A percentile compares a stretch with the other conserved stretches of the same genome.
These are phyloP conservation scores for Xestia sexstrigata DNA, from an alignment of 2,888 invertebrate genomes.

Conservation along the genomic window DNA sequence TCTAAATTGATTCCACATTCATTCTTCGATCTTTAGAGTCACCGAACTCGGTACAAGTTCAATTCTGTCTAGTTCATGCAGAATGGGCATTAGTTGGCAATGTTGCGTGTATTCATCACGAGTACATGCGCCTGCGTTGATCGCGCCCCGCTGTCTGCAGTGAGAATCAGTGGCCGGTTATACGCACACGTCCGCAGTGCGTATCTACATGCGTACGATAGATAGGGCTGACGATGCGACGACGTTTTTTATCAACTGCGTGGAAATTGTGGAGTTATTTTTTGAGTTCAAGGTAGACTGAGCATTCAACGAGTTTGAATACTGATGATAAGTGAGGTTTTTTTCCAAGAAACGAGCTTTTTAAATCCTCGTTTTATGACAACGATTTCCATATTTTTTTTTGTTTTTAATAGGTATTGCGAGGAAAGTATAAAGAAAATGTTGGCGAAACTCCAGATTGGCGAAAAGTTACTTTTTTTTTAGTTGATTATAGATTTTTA, in stretches of 20 bases:
- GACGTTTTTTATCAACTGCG: not conserved
- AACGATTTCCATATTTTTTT: not conserved
- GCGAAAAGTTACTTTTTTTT: not conserved
- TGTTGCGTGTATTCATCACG: slow-evolving; percentile 52
- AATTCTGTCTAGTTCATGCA: slow-evolving; percentile 54
- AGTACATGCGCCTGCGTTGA: slow-evolving; percentile 57
- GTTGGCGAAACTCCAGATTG: not conserved
- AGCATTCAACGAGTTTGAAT: not conserved
- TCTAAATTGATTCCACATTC: slow-evolving; percentile 48
- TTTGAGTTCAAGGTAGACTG: not conserved
- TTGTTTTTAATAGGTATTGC: not conserved
- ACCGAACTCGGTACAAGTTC: slow-evolving; percentile 59
- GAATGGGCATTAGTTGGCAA: slow-evolving; percentile 63
- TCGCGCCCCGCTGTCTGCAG: slow-evolving; percentile 79
- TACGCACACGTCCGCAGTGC: slow-evolving; percentile 48
- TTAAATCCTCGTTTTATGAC: not conserved
- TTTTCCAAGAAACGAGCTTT: not conserved
- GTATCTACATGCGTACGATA: slow-evolving; percentile 46
- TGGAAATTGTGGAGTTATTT: not conserved
- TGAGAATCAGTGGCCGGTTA: slow-evolving; percentile 63
- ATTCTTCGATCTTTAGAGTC: slow-evolving; percentile 35
- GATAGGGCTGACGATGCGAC: slow-evolving; percentile 52
- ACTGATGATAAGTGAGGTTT: not conserved
- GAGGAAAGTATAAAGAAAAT: not conserved
- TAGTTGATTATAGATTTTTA: not conserved